Evolutionary conservation across 2,888 invertebrate species (phyloP), one percentile per base, ranked within the genome.

Genomic region (Acronicta leporina): DNA sequence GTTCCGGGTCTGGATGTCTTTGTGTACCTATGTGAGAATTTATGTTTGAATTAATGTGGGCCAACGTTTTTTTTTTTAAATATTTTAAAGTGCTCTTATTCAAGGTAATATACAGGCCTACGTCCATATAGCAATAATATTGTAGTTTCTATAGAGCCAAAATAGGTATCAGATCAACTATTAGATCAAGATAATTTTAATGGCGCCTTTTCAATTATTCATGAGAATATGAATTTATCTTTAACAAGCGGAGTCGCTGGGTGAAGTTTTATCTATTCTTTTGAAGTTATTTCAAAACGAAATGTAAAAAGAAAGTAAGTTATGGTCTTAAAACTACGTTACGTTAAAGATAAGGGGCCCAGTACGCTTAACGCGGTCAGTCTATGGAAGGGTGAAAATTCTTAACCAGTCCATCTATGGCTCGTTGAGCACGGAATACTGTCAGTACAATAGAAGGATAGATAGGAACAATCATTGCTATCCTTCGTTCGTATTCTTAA

Each of bases 241-340:
- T 42, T 53, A 68, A 45, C 53, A 55, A 59, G 63, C 58, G 63
- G 47, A 51, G 55, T 68, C 44, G 57, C 57, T 67, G 51, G 68
- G 52, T 63, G 55, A 53, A 49, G 40, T 58, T 60, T 63, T 54
- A 52, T 56, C 43, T 51, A 52, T 53, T 35, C 47, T 70, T 62
- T 41, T 40, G 46, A 40, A 56, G 55, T 58, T 63, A 14, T 49
- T 59, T 73, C 59, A 47, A 57, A 70, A 53, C 62, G 69, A 53
- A 68, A 58, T 62, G 40, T 58, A 42, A 65, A 70, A 58, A 58
- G 66, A 73, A 73, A 73, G 67, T 67, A 63, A 69, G 65, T 56
- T 0, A 50, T n/a, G 41, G 44, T 16, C 13, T 53, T 38, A 4
- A 11, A 33, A 33, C 10, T 33, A 33, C 30, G 1, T 27, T 10